Evolutionary conservation across 2,113 vertebrate species (phyloP).

Genomic region (Anguilla japonica): DNA sequence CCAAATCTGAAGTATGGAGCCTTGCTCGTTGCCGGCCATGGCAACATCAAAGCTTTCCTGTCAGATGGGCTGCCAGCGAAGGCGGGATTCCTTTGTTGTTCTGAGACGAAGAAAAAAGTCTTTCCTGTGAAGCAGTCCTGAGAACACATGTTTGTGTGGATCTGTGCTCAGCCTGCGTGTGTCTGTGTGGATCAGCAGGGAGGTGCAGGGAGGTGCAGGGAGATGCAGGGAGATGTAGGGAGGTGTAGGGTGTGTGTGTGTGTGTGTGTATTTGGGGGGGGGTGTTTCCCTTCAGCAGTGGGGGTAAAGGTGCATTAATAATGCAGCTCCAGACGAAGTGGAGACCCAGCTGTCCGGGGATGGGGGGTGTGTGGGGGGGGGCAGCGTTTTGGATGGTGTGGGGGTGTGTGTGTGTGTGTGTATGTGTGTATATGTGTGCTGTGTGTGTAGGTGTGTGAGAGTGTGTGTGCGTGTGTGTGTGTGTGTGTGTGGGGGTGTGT

Average conservation of each 20-base stretch:
- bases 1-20: neutral
- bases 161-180: neutral
- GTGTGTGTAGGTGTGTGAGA: too few relatives aligned
- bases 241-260: neutral
- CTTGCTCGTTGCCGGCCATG: neutral
- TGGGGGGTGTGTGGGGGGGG: neutral
- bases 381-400: too few relatives aligned
- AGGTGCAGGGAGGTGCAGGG: too few relatives aligned
- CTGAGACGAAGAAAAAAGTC: constrained; percentile 32
- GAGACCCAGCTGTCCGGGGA: constrained; percentile 32
- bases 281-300: constrained; percentile 44
- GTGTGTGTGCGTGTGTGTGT: too few relatives aligned
- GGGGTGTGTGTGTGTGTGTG: too few relatives aligned
- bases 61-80: constrained; percentile 39
- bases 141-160: constrained; percentile 7
- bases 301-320: constrained; percentile 56
- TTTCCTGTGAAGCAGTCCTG: constrained; percentile 27
- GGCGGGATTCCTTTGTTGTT: constrained; percentile 40
- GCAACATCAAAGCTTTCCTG: constrained; percentile 65
- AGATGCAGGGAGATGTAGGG: too few relatives aligned
- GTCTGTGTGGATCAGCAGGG: neutral
- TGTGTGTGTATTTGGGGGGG: neutral
- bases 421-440: too few relatives aligned
- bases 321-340: constrained; percentile 58
- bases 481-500: too few relatives aligned